phyloP scores from a whole-genome alignment of 2,113 vertebrate species.

The Arvicanthis niloticus region DNA sequence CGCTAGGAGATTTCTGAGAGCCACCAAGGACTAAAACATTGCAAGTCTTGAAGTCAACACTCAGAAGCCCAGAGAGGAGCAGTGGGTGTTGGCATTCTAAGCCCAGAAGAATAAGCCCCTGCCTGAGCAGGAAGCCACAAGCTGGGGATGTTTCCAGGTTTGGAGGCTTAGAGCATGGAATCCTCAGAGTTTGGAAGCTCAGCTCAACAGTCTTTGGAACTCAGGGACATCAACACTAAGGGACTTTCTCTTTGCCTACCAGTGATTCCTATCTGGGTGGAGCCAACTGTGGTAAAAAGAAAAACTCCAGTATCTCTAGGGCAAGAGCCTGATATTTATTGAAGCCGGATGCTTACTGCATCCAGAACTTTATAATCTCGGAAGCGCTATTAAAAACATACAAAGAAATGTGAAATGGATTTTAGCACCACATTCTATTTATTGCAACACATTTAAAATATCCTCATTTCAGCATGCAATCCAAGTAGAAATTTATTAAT shows the following conservation, averaged over 20 bases:
- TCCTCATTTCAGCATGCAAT: background rate
- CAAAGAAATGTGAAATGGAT: background rate
- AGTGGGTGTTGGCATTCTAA: background rate
- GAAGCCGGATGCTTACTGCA: background rate
- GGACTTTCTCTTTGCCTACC: background rate
- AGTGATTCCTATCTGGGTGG: background rate
- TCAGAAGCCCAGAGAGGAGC: background rate
- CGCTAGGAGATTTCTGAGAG: background rate
- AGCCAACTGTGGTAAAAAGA: background rate
- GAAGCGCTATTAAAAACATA: background rate
- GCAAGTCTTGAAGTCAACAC: background rate
- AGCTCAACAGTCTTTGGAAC: background rate
- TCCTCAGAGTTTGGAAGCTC: background rate
- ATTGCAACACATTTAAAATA: conserved; percentile 7
- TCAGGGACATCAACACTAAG: background rate
- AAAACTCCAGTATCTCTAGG: background rate
- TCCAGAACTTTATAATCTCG: background rate
- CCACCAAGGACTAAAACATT: background rate
- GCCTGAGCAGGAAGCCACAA: background rate
- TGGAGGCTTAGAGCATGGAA: background rate
- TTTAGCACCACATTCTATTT: background rate
- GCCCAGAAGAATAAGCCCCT: background rate
- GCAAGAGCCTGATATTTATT: background rate
- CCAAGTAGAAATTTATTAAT: background rate
- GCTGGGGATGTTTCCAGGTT: background rate